Evolutionary conservation across 2,797 vertebrate species (phyloP).

Genomic region (Hydrolagus colliei): DNA sequence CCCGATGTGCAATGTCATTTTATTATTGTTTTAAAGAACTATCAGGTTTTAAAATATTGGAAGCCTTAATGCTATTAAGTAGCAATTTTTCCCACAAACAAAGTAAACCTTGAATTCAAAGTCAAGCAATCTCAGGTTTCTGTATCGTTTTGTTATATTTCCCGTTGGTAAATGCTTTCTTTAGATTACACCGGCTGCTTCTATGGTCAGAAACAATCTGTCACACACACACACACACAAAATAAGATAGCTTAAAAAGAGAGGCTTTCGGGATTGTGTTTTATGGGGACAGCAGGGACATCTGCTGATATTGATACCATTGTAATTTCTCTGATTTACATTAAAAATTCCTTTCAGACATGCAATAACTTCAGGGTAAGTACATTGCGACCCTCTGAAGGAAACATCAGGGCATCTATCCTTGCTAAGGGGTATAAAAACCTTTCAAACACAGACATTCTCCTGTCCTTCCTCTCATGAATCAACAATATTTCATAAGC

Average conservation of each 20-base stretch:
- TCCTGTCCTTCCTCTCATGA: conserved; percentile 26
- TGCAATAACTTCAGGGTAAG: conserved; percentile 18
- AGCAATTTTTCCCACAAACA: too few relatives aligned
- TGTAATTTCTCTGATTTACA: conserved; percentile 15
- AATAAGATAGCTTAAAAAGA: not conserved
- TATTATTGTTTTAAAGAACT: too few relatives aligned
- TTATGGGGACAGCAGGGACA: not conserved
- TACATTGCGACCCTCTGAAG: not conserved
- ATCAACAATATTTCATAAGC: conserved; percentile 27
- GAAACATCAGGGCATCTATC: conserved; percentile 4
- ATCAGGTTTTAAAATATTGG: too few relatives aligned
- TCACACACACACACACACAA: too few relatives aligned
- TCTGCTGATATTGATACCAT: conserved; percentile 11
- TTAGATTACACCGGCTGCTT: not conserved
- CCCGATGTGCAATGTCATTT: too few relatives aligned
- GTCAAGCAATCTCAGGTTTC: not conserved
- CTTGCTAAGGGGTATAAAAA: conserved; percentile 21
- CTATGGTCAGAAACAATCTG: not conserved
- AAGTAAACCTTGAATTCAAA: too few relatives aligned
- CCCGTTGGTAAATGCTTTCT: not conserved
- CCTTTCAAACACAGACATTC: conserved; percentile 23
- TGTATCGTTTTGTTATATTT: not conserved
- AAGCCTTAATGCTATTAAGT: too few relatives aligned
- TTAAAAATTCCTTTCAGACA: conserved; percentile 24
- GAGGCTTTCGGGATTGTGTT: not conserved